Base-by-base conservation (phyloP, 2,797 vertebrate species). In the Syngnathus acus region DNA sequence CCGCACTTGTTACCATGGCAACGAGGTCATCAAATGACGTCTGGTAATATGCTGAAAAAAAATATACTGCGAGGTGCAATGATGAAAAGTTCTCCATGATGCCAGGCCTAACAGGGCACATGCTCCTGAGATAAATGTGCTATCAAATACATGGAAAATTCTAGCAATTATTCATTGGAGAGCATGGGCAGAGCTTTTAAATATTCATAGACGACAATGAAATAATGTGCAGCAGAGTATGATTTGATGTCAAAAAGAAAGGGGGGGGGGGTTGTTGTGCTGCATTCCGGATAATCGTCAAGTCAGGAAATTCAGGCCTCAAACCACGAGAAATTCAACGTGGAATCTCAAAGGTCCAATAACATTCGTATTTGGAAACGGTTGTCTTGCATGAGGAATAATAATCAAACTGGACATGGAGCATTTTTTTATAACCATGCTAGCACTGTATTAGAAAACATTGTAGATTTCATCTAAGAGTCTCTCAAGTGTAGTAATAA, bases 121-220 rank as follows among this genome's bases (percentile, higher is more conserved):
- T 71, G 71, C 70, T 81, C 68, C 58, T 67, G 67, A 78, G 71
- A 76, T 85, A 77, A 32, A 57, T 57, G 54, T 57, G 13, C 23
- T 37, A 37, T 37, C 54, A 57, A 57, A 82, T 74, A 75, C 74
- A 84, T 82, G 69, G 81, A 80, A 72, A 79, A 81, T 69, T 74
- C 48, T 53, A 70, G 75, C 72, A 74, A 78, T 85, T 81, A 84
- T 84, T 84, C 78, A 81, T 61, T 48, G 60, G 63, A 63, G 43
- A 69, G 70, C 42, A 68, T 64, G 68, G 69, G 72, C 65, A 55
- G 51, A 57, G 62, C 60, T 4, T 65, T 82, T 47, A 78, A 84
- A 79, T 82, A 79, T 80, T 78, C 68, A 82, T 78, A 43, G 65
- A 62, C 72, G 72, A 78, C 82, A 72, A 61, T 54, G 53, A 70